Percentiles rank a stretch among this genome's conserved stretches.
Evolutionary conservation across 2,113 vertebrate genomes (phyloP).

Genomic region (Sardina pilchardus): DNA sequence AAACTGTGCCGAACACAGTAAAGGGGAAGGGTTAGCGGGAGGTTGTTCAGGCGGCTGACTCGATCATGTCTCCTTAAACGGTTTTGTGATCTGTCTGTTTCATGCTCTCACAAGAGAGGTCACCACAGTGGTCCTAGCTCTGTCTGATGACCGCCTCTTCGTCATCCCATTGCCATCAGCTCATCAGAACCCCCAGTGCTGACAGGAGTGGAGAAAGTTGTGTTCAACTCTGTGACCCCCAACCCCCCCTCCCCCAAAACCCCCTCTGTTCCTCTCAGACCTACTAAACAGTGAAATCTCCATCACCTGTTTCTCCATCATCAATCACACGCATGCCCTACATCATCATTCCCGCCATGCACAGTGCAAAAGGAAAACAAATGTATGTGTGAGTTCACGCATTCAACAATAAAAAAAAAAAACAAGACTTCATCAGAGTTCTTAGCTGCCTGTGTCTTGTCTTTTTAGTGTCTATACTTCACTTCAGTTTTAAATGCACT

Average conservation of each 20-base stretch:
- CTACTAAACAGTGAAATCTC: neutral
- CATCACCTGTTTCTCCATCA: conserved; percentile 43
- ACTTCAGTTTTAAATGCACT: neutral
- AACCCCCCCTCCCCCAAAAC: neutral
- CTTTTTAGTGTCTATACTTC: neutral
- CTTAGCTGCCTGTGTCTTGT: neutral
- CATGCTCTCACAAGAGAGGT: neutral
- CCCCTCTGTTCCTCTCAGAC: neutral
- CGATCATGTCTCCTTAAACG: conserved; percentile 33
- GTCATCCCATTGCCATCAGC: neutral
- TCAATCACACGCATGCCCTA: conserved; percentile 56
- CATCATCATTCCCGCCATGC: conserved; percentile 67
- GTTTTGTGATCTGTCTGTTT: conserved; percentile 30
- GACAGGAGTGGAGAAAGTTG: conserved; percentile 41
- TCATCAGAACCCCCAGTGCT: neutral
- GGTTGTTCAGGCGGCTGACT: conserved; percentile 27
- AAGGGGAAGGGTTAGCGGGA: conserved; percentile 48
- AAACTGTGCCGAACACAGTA: conserved; percentile 60
- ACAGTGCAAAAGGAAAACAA: conserved; percentile 63
- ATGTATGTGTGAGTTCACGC: conserved; percentile 70
- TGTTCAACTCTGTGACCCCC: conserved; percentile 34
- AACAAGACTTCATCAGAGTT: conserved; percentile 35
- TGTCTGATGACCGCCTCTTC: neutral
- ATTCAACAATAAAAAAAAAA: conserved; percentile 72
- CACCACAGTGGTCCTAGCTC: neutral